Conservation (phyloP, 2,888 invertebrate species). For the Stramonita haemastoma region DNA sequence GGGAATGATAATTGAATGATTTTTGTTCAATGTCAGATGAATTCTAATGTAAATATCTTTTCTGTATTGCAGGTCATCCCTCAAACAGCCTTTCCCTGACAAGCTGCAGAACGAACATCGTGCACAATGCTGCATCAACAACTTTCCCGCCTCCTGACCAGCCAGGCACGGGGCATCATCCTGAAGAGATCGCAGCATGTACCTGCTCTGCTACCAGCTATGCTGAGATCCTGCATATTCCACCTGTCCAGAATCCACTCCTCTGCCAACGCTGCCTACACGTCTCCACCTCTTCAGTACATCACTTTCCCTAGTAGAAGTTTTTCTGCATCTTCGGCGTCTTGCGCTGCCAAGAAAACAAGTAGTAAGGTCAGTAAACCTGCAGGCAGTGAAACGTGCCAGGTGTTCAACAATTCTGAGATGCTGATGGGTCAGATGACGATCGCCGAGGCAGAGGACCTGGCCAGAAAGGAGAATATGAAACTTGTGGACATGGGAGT, state of each 20-base stretch:
- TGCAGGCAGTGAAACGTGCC: constrained; percentile 6
- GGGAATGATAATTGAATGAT: too few species aligned
- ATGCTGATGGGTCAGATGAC: constrained; percentile 45
- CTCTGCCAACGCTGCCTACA: background rate
- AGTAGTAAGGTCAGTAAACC: background rate
- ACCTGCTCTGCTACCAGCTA: background rate
- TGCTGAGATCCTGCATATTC: constrained; percentile 21
- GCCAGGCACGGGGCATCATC: background rate
- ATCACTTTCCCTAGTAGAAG: background rate
- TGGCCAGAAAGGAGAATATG: constrained; percentile 44
- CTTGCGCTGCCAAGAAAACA: background rate
- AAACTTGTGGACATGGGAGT: constrained; percentile 45
- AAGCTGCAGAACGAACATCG: too few species aligned
- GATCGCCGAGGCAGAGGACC: constrained; percentile 41
- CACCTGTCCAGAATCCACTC: constrained; percentile 23
- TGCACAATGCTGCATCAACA: background rate
- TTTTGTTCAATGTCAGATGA: too few species aligned
- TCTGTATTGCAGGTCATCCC: too few species aligned
- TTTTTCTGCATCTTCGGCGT: background rate
- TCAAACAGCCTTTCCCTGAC: too few species aligned
- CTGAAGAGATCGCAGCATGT: background rate
- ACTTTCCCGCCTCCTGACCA: background rate
- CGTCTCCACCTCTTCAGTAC: background rate
- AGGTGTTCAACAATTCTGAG: constrained; percentile 45
- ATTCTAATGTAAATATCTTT: too few species aligned